A percentile compares a stretch with the other conserved stretches of the same genome.
These are phyloP conservation scores for Oreotragus oreotragus DNA, from an alignment of 2,113 vertebrate genomes.

Conservation along the genomic window DNA sequence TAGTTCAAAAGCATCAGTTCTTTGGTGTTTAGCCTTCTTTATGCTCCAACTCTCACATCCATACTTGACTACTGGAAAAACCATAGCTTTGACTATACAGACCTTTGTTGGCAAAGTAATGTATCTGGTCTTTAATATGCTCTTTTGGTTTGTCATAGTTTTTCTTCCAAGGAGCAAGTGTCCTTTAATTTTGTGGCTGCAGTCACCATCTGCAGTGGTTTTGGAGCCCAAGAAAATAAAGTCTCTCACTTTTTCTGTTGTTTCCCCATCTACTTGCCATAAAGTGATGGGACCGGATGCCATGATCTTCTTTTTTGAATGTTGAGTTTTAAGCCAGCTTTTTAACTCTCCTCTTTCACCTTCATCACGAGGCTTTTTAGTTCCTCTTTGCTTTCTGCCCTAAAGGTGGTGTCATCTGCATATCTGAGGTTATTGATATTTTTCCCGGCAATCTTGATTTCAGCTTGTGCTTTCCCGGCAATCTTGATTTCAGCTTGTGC, in stretches of 20 bases:
- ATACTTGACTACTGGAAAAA: neutral
- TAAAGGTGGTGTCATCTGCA: neutral
- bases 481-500: neutral
- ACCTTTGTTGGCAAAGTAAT: neutral
- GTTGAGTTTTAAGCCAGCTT: neutral
- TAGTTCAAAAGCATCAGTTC: neutral
- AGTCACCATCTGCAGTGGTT: neutral
- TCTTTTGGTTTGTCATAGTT: neutral
- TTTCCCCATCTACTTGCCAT: neutral
- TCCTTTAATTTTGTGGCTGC: neutral
- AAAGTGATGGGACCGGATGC: neutral
- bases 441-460: too few relatives aligned
- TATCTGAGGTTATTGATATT: neutral
- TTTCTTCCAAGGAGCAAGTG: neutral
- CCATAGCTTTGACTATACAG: neutral
- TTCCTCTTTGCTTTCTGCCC: neutral
- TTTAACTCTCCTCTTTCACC: neutral
- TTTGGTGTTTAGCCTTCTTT: neutral
- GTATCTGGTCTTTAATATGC: neutral
- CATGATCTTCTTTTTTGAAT: neutral
- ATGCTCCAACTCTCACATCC: neutral
- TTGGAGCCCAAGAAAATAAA: neutral
- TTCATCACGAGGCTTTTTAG: neutral
- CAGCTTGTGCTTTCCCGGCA: too few relatives aligned
- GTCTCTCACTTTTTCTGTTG: neutral